Evolutionary conservation across 2,888 invertebrate species (phyloP), one percentile per base, ranked within the genome.

Genomic region (Troglohyphantes excavatus): DNA sequence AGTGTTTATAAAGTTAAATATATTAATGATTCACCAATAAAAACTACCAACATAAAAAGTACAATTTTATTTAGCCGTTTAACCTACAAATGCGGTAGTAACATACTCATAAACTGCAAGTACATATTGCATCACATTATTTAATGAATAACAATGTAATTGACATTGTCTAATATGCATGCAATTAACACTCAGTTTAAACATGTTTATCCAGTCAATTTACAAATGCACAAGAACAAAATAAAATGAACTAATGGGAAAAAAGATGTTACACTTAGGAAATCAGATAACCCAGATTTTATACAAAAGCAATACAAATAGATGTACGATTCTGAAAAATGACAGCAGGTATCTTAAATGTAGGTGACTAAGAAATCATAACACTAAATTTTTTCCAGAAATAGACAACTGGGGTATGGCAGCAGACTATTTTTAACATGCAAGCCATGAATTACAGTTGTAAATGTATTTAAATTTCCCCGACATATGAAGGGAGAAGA

Each of bases 21-120:
- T n/a, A n/a, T n/a, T n/a, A n/a, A n/a, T n/a, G n/a, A n/a, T n/a
- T n/a, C n/a, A n/a, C n/a, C n/a, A 33, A 68, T n/a, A n/a, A 13
- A n/a, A 68, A 29, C 19, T 13, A 68, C 19, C 68, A 68, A 33
- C 29, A 68, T 68, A 68, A 39, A 78, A 78, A 65, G 63, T 61
- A 61, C 76, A 76, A 61, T 78, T 78, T 78, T 78, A 78, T 78
- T 78, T 68, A 33, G 68, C 68, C 72, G 63, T 65, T 78, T 78
- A 68, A 63, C 65, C 78, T 78, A 78, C 76, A 76, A 68, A 76
- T 76, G 76, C 76, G 59, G 59, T 53, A 75, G 46, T 63, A 78
- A 78, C 65, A 78, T 78, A 78, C 43, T 78, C 78, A 78, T 78
- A 78, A 78, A 78, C 43, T 78, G 63, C 78, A 78, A 78, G 78